Percentiles rank a stretch among this genome's conserved stretches.
These are phyloP conservation scores for Cheilosia impressa DNA, from an alignment of 2,888 invertebrate species.

Conservation along the genomic window DNA sequence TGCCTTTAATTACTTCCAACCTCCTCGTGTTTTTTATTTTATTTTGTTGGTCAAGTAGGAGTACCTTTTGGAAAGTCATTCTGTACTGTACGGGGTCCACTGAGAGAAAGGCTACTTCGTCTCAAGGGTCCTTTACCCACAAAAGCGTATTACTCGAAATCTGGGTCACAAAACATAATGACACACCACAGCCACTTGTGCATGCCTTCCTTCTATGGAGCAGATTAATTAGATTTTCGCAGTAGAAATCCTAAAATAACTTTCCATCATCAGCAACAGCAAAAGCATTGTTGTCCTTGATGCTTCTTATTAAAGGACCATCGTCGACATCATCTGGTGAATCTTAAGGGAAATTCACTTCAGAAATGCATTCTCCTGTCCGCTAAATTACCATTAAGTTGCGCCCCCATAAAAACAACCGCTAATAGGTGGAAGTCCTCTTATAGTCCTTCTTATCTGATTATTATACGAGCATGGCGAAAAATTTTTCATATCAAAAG, in stretches of 20 bases:
- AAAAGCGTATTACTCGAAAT: background rate
- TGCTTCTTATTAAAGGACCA: background rate
- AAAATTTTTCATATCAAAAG: background rate
- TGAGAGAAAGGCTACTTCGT: background rate
- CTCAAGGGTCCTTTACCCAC: background rate
- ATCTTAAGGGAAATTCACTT: slow-evolving; percentile 24
- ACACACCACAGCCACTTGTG: slow-evolving; percentile 2
- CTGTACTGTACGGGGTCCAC: background rate
- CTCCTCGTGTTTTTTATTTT: no score
- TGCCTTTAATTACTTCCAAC: no score
- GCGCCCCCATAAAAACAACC: background rate
- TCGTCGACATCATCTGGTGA: slow-evolving; percentile 16
- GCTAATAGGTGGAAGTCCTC: background rate
- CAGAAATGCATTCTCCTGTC: slow-evolving; percentile 16
- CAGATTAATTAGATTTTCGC: slow-evolving; percentile 59
- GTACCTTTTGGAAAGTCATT: background rate
- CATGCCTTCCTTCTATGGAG: slow-evolving; percentile 11
- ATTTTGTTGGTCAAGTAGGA: background rate
- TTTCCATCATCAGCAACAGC: slow-evolving; percentile 19
- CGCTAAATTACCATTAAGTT: slow-evolving; percentile 19
- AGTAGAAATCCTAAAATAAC: slow-evolving; percentile 32
- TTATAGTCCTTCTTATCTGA: background rate
- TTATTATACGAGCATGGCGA: slow-evolving; percentile 4
- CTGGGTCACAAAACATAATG: background rate
- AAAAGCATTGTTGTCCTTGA: slow-evolving; percentile 24